These are phyloP conservation scores for Drosophila formosana DNA, from an alignment of 2,888 invertebrate species.

Conservation along the genomic window DNA sequence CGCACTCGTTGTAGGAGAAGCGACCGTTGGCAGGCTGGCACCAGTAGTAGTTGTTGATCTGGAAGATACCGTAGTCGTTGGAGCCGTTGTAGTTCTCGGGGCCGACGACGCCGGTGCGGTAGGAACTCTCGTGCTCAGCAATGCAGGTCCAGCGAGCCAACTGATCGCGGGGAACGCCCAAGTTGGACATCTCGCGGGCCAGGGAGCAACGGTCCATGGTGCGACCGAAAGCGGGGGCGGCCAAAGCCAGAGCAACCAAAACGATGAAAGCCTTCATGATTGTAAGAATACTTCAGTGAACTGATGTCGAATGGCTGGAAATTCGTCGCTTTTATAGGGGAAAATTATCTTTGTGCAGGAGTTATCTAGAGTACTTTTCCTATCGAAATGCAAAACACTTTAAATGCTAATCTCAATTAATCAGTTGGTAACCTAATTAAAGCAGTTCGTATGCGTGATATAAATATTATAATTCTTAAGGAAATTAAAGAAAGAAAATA, in stretches of 20 bases:
- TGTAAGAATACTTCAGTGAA: slow-evolving; percentile 24
- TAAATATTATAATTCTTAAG: background rate
- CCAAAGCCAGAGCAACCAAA: slow-evolving; percentile 45
- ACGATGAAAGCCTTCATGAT: slow-evolving; percentile 44
- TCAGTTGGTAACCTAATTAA: slow-evolving; percentile 10
- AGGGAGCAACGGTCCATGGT: slow-evolving; percentile 65
- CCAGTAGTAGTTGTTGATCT: slow-evolving; percentile 82
- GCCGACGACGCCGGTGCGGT: slow-evolving; percentile 85
- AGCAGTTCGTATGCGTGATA: background rate
- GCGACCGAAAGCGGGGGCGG: slow-evolving; percentile 53
- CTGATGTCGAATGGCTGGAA: slow-evolving; percentile 16
- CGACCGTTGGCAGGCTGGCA: slow-evolving; percentile 68
- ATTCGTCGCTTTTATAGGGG: slow-evolving; percentile 17
- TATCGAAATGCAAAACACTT: slow-evolving; percentile 8
- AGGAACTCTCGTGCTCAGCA: slow-evolving; percentile 66
- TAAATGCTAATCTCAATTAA: slow-evolving; percentile 5
- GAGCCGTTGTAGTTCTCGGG: slow-evolving; percentile 85
- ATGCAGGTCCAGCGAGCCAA: slow-evolving; percentile 68
- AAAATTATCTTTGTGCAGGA: slow-evolving; percentile 6
- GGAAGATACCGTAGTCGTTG: slow-evolving; percentile 82
- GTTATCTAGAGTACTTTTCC: slow-evolving; percentile 26
- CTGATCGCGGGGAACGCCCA: slow-evolving; percentile 60
- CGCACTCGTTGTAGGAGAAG: slow-evolving; percentile 73
- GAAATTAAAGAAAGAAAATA: background rate
- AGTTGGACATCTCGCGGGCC: slow-evolving; percentile 65